Percentiles rank a stretch among this genome's conserved stretches.
phyloP scores from a whole-genome alignment of 2,113 vertebrate genomes.

The Gallinago media region DNA sequence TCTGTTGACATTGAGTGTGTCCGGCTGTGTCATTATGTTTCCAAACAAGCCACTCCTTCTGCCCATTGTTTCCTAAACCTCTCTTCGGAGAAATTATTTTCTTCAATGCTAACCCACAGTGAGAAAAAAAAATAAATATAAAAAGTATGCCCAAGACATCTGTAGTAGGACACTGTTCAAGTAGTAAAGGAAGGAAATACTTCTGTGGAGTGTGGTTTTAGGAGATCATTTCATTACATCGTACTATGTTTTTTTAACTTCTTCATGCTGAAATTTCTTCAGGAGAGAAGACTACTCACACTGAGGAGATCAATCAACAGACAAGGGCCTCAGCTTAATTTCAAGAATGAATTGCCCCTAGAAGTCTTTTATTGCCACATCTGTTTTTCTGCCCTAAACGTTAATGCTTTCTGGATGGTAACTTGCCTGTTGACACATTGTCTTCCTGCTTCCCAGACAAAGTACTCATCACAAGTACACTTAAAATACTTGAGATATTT shows the following conservation, averaged over 20 bases:
- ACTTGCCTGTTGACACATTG: not conserved
- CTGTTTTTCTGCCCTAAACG: slow-evolving; percentile 14
- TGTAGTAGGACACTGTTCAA: not conserved
- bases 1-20: slow-evolving; percentile 46
- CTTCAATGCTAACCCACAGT: not conserved
- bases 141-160: not conserved
- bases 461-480: not conserved
- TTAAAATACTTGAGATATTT: slow-evolving; percentile 47
- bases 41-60: slow-evolving; percentile 65
- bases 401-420: not conserved
- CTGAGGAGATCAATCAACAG: not conserved
- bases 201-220: not conserved
- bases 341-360: not conserved
- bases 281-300: not conserved
- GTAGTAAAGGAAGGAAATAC: not conserved
- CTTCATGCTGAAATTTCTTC: not conserved
- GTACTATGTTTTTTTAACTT: not conserved
- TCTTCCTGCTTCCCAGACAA: slow-evolving; percentile 29
- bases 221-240: not conserved
- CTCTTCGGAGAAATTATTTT: not conserved
- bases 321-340: not conserved
- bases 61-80: slow-evolving; percentile 42
- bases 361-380: slow-evolving; percentile 5
- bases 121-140: not conserved
- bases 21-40: slow-evolving; percentile 57